These are phyloP conservation scores for Salvelinus sp. DNA, from an alignment of 2,113 vertebrate genomes.

Conservation along the genomic window DNA sequence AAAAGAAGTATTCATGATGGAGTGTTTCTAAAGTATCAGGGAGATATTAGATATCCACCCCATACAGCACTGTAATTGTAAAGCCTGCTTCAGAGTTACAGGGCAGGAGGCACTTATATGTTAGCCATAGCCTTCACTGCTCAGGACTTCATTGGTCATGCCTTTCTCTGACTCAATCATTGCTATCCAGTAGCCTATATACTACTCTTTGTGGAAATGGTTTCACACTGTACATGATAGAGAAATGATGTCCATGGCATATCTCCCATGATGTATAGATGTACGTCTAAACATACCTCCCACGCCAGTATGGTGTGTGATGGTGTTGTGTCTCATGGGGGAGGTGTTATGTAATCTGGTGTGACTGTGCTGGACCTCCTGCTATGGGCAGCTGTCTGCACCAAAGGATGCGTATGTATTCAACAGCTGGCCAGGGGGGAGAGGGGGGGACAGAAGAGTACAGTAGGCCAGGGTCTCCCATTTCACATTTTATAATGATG, in stretches of 20 bases:
- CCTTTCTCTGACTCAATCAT: background rate
- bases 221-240: background rate
- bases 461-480: background rate
- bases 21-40: background rate
- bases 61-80: background rate
- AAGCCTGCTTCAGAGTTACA: background rate
- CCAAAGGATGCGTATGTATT: slow-evolving; percentile 46
- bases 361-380: slow-evolving; percentile 32
- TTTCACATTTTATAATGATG: background rate
- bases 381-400: slow-evolving; percentile 54
- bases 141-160: background rate
- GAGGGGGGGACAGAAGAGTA: background rate
- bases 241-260: slow-evolving; percentile 9
- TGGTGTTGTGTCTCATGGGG: slow-evolving; percentile 9
- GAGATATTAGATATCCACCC: background rate
- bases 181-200: background rate
- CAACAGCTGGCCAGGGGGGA: slow-evolving; percentile 27
- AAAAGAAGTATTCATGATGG: background rate
- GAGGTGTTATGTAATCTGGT: slow-evolving; percentile 24
- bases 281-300: background rate
- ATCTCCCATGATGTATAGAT: too few species aligned
- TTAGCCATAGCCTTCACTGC: background rate
- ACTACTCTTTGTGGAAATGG: background rate
- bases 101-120: background rate
- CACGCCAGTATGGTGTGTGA: slow-evolving; percentile 4